Evolutionary conservation across 2,113 vertebrate species (phyloP), one percentile per base, ranked within the genome.

Genomic region (Vulpes vulpes): DNA sequence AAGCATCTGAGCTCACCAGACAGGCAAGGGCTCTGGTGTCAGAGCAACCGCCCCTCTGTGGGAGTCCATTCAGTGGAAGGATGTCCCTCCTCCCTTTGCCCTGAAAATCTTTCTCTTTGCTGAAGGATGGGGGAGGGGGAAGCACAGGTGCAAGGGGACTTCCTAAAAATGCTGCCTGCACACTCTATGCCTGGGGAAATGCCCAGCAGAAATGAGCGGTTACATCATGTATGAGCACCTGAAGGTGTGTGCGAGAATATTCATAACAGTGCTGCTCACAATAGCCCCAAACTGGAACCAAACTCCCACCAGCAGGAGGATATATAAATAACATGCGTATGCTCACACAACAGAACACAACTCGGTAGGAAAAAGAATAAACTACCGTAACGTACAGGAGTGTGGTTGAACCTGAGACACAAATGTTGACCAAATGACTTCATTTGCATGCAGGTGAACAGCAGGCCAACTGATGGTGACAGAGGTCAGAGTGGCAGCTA

Each of bases 91-190:
- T 35, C 80, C 69, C 43, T 11, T 35, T 8, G 35, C 19, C 20
- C 67, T 38, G 14, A n/a, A 80, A 57, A 51, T 16, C 32, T 73
- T 78, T n/a, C 19, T 23, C 22, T 81, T 80, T 55, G 55, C 10
- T 8, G 8, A 55, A 91, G 55, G 87, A n/a, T 25, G 30, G 35
- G 5, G 3, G 32, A 11, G 4, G 62, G 62, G 2, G 32, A 17
- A 43, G 43, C 43, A 32, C 15, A 79, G 53, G n/a, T 51, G 1
- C 92, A 89, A 94, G 67, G 76, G 23, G 14, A 55, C 16, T 20
- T 93, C 62, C 90, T 86, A 43, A 64, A 78, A 79, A 64, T 11
- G 49, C 32, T 38, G 49, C 64, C 85, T 93, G n/a, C 60, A 82
- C 57, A 65, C 16, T 55, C 62, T 80, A 10, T 4, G 80, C 69